A percentile compares a stretch with the other conserved stretches of the same genome.
phyloP scores from a whole-genome alignment of 2,888 invertebrate genomes.

The Lottia gigantea region DNA sequence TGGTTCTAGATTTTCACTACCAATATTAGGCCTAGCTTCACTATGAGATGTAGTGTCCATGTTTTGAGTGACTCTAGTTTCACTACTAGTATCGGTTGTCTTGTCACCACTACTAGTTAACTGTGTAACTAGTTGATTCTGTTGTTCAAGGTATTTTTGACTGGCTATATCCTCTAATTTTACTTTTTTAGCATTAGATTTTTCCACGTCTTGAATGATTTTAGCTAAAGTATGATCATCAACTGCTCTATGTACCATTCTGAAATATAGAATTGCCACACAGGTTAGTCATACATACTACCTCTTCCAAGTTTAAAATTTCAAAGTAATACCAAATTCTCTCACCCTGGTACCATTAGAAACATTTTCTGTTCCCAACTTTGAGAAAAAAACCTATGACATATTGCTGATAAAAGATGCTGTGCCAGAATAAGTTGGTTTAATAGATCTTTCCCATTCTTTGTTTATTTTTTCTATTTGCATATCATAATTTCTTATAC shows the following conservation, averaged over 20 bases:
- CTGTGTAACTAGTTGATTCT: neutral
- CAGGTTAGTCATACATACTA: no score
- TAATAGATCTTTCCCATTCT: no score
- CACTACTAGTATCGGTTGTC: neutral
- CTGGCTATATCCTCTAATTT: slow-evolving; percentile 41
- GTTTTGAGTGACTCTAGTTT: slow-evolving; percentile 4
- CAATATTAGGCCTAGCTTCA: neutral
- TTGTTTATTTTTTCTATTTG: no score
- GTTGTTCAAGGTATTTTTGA: slow-evolving; percentile 21
- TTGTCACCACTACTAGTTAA: neutral
- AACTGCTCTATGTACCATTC: slow-evolving; percentile 55
- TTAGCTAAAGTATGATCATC: slow-evolving; percentile 46
- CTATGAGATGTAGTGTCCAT: slow-evolving; percentile 10
- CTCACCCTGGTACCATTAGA: no score
- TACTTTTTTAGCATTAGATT: slow-evolving; percentile 51
- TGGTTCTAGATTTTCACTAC: slow-evolving; percentile 28
- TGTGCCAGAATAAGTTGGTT: no score
- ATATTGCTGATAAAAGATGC: no score
- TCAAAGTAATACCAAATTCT: no score
- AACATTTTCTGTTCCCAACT: no score
- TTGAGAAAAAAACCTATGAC: no score
- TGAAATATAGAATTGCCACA: slow-evolving; percentile 20
- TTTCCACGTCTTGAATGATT: slow-evolving; percentile 48
- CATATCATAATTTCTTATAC: no score
- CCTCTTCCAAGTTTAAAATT: no score